Evolutionary conservation across 2,113 vertebrate genomes (phyloP), one percentile per base, ranked within the genome.

Genomic region (Prochilodus magdalenae): DNA sequence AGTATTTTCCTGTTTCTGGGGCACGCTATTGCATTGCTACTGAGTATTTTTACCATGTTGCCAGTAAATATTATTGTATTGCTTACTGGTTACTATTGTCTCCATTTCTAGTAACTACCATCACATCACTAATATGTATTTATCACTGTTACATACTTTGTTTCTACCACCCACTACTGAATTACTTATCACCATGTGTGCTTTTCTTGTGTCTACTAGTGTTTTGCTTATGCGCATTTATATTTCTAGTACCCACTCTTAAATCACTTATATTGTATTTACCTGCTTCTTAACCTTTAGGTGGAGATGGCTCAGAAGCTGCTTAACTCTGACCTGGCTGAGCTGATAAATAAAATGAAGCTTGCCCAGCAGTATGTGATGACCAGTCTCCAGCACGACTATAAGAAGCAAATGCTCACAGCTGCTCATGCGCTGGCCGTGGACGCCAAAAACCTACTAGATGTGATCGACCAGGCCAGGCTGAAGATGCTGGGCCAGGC

Each of bases 331-430:
- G 96, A 97, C 90, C 74, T 97, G 89, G 96, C 95, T 0, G 96
- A 96, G 87, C 94, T 99, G 86, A 99, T 99, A 79, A 96, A 92
- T 87, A 99, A 99, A 93, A 99, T 99, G 98, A 98, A 97, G 89
- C 91, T 99, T 93, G 97, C 97, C 0, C 98, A 99, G 92, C 96
- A 96, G 89, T 95, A 95, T 0, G 95, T 95, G 20, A 95, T 97
- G 95, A 97, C 96, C 84, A 96, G 95, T 89, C 91, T 97, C 57
- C 95, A 97, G 93, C 95, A 97, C 87, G 95, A 96, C 81, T 96
- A 96, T 90, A 97, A 97, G 51, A 97, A 96, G 89, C 96, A 96
- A 33, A 96, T 97, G 96, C 93, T 97, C 70, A 97, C 96, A 0
- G 96, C 96, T 0, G 96, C 96, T 0, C 96, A 97, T 0, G 96